Evolutionary conservation across 2,888 invertebrate genomes (phyloP), one percentile per base, ranked within the genome.

Genomic region (Piscicola geometra): DNA sequence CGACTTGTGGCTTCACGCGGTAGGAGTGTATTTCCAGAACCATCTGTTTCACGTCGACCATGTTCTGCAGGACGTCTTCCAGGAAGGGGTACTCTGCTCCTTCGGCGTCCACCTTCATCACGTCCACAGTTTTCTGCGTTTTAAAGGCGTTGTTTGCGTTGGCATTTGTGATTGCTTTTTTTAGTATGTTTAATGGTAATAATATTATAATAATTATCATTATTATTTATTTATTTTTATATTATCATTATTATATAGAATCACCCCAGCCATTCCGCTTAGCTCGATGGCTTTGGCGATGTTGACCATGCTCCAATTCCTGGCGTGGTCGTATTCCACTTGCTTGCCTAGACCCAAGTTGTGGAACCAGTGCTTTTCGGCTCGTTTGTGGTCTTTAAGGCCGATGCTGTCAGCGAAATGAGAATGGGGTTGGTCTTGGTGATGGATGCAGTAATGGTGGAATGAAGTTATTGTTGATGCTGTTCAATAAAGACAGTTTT

Each of bases 31-130:
- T 33, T 32, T 68, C 68, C 5, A 68, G 68, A n/a, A 68, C 30
- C 28, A 68, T 68, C 35, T 68, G 68, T n/a, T 68, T 68, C 32
- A 68, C 68, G n/a, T 68, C 35, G 68, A 68, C 12, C 30, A 18
- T n/a, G 35, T 30, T 30, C 32, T 30, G 5, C 21, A 30, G 5
- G 21, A 33, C n/a, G 35, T 68, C 68, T n/a, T 68, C 68, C 35
- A 68, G 35, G n/a, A 68, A 68, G 30, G 68, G n/a, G 28, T 32
- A 68, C 35, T 68, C 68, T 3, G 64, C 64, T 12, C 64, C 64
- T 64, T 64, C 64, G 30, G 64, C 64, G 64, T 68, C 68, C 21
- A n/a, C 21, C 68, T 68, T 68, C 5, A 68, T 68, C 32, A 68
- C 68, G 35, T 68, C 68, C 3, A 68, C 32, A 9, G 32, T 32